Evolutionary conservation across 2,113 vertebrate genomes (phyloP).

Genomic region (Pao palembangensis): DNA sequence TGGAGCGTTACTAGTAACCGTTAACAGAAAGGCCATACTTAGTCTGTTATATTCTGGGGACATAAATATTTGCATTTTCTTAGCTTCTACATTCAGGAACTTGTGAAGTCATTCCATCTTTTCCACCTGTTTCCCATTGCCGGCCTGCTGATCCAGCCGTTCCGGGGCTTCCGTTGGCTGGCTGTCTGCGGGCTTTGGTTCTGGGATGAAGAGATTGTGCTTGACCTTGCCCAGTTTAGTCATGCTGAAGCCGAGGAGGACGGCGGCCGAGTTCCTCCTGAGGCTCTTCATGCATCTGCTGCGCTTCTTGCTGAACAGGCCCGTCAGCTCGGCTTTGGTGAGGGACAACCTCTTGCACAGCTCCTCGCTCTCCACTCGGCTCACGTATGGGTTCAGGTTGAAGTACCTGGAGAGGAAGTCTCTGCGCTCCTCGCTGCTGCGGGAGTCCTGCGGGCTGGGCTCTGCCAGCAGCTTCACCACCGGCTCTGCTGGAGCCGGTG

Average conservation of each 20-base stretch:
- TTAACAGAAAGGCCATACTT: slow-evolving; percentile 29
- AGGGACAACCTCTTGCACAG: slow-evolving; percentile 78
- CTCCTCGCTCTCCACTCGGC: slow-evolving; percentile 81
- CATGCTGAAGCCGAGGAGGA: slow-evolving; percentile 94
- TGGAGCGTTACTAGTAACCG: slow-evolving; percentile 12
- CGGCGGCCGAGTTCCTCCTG: slow-evolving; percentile 71
- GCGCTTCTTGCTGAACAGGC: slow-evolving; percentile 83
- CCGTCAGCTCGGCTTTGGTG: slow-evolving; percentile 83
- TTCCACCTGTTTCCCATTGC: slow-evolving; percentile 10
- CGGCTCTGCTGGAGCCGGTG: slow-evolving; percentile 46
- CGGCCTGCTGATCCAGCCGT: slow-evolving; percentile 17
- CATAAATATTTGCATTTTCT: slow-evolving; percentile 10
- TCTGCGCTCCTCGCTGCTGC: slow-evolving; percentile 78
- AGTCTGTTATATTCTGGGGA: slow-evolving; percentile 4
- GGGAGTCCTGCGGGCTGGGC: slow-evolving; percentile 72
- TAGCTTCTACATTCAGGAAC: slow-evolving; percentile 1
- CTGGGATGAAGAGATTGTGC: slow-evolving; percentile 78
- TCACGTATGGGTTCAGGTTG: slow-evolving; percentile 84
- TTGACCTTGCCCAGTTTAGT: slow-evolving; percentile 83
- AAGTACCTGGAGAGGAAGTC: slow-evolving; percentile 90
- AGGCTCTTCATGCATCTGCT: slow-evolving; percentile 85
- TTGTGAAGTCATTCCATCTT: slow-evolving; percentile 29
- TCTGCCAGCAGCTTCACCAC: slow-evolving; percentile 77
- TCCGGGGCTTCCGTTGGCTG: neutral
- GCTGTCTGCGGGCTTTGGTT: slow-evolving; percentile 34